phyloP scores from a whole-genome alignment of 2,797 vertebrate species.

The Melopsittacus undulatus region DNA sequence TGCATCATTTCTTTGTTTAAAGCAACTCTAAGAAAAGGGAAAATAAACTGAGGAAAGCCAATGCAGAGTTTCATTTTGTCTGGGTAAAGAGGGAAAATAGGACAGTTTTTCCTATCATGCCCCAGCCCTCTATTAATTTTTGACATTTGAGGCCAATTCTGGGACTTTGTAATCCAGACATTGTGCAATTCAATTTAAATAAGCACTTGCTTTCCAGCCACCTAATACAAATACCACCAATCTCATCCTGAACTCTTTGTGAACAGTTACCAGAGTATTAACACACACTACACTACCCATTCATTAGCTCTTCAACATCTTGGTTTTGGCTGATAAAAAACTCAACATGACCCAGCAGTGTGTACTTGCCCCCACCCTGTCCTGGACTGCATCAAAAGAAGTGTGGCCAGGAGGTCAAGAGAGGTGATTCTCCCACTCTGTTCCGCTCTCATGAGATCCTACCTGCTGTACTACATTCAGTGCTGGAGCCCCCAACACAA shows the following conservation, averaged over 20 bases:
- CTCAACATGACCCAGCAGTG: not conserved
- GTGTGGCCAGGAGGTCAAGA: not conserved
- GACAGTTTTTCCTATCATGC: not conserved
- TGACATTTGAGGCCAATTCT: not conserved
- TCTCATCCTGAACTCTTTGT: not conserved
- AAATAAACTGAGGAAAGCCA: not conserved
- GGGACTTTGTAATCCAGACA: not conserved
- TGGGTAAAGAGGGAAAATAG: not conserved
- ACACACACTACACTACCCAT: not conserved
- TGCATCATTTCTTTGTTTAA: not conserved
- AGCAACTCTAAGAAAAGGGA: not conserved
- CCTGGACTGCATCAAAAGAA: not conserved
- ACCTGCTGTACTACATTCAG: not conserved
- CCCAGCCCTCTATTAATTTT: not conserved
- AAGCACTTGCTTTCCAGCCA: not conserved
- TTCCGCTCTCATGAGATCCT: not conserved
- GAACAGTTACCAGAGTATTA: not conserved
- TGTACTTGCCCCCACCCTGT: not conserved
- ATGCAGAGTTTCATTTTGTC: not conserved
- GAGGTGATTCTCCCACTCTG: not conserved
- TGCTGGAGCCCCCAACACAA: not conserved
- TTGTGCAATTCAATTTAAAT: not conserved
- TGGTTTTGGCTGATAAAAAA: not conserved
- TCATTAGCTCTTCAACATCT: not conserved
- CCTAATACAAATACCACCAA: not conserved